A percentile compares a stretch with the other conserved stretches of the same genome.
phyloP scores from a whole-genome alignment of 2,888 invertebrate genomes.

The Rhagonycha lutea region DNA sequence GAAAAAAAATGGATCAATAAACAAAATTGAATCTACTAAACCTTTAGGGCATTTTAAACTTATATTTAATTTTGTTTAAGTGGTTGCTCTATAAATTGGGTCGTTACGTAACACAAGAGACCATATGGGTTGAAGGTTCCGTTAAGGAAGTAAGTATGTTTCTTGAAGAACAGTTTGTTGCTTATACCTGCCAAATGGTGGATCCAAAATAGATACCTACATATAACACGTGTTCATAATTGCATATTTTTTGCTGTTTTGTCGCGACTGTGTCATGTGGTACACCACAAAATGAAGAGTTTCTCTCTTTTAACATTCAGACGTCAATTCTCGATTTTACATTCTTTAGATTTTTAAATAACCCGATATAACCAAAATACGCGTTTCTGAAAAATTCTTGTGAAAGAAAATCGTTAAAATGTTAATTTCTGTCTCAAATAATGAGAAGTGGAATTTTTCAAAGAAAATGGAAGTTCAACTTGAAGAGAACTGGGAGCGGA shows the following conservation, averaged over 20 bases:
- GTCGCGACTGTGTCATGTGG: conserved; percentile 44
- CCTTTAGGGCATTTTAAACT: background rate
- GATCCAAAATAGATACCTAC: conserved; percentile 52
- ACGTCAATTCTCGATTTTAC: background rate
- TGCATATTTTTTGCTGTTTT: conserved; percentile 41
- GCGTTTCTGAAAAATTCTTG: too few species aligned
- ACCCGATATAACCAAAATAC: too few species aligned
- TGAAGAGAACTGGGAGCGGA: too few species aligned
- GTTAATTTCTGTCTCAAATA: too few species aligned
- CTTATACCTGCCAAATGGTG: conserved; percentile 52
- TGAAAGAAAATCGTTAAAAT: too few species aligned
- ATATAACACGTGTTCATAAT: conserved; percentile 52
- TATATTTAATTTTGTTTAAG: conserved; percentile 6
- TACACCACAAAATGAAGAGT: conserved; percentile 5
- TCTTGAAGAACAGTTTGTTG: conserved; percentile 23
- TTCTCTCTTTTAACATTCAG: background rate
- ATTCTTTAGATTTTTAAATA: too few species aligned
- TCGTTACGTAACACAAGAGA: conserved; percentile 27
- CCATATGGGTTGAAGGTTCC: conserved; percentile 45
- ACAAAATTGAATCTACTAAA: background rate
- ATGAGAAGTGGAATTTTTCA: too few species aligned
- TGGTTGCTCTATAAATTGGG: conserved; percentile 16
- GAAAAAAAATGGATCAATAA: background rate
- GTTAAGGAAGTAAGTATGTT: conserved; percentile 44
- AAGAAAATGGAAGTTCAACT: too few species aligned